Evolutionary conservation across 2,888 invertebrate species (phyloP).

Genomic region (Hypena proboscidalis): DNA sequence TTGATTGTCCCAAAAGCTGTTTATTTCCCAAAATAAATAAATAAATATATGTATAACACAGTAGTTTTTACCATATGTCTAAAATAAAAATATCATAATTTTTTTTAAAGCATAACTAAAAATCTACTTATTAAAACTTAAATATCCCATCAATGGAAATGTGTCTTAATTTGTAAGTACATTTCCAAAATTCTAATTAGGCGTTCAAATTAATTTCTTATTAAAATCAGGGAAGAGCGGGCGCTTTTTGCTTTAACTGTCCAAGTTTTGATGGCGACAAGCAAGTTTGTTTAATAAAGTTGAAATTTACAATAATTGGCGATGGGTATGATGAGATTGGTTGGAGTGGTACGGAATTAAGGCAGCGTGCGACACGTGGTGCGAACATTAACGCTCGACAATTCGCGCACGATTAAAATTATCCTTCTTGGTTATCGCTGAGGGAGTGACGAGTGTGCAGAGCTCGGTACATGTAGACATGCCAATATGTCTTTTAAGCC

Average conservation of each 20-base stretch:
- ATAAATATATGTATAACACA: too few relatives aligned
- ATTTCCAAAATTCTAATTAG: too few relatives aligned
- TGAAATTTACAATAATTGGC: slow-evolving; percentile 40
- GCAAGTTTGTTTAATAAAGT: slow-evolving; percentile 44
- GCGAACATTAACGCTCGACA: slow-evolving; percentile 69
- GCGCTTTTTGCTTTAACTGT: slow-evolving; percentile 43
- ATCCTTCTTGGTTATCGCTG: slow-evolving; percentile 79
- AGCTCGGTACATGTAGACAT: slow-evolving; percentile 42
- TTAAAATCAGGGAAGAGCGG: slow-evolving; percentile 35
- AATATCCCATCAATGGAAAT: too few relatives aligned
- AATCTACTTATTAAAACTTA: too few relatives aligned
- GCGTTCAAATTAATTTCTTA: too few relatives aligned
- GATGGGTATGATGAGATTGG: slow-evolving; percentile 65
- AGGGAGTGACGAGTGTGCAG: slow-evolving; percentile 68
- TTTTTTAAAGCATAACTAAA: too few relatives aligned
- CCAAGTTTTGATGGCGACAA: slow-evolving; percentile 34
- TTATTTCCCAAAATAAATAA: too few relatives aligned
- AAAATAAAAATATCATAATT: too few relatives aligned
- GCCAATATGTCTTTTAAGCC: too few relatives aligned
- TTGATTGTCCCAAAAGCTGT: too few relatives aligned
- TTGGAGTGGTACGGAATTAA: slow-evolving; percentile 62
- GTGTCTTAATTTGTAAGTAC: too few relatives aligned
- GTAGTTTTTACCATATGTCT: too few relatives aligned
- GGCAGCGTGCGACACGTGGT: slow-evolving; percentile 76
- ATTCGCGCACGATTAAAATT: slow-evolving; percentile 84